Conservation (phyloP, 2,113 vertebrate genomes). For the Xiphias gladius region DNA sequence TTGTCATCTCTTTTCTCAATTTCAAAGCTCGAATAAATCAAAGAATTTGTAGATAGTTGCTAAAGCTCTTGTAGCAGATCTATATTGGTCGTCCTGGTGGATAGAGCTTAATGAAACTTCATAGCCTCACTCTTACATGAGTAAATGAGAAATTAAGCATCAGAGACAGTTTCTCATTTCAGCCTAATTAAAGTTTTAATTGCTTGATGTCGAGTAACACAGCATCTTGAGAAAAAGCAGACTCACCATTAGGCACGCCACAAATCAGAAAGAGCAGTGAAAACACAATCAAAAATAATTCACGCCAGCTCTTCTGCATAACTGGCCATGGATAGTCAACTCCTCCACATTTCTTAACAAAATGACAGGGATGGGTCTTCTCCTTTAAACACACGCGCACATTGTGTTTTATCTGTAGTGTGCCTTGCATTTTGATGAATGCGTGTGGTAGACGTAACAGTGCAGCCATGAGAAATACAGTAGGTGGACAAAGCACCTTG, state of each 20-base stretch:
- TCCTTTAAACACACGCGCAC: not conserved
- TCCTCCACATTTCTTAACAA: constrained; percentile 38
- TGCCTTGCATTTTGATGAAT: constrained; percentile 25
- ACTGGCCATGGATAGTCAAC: constrained; percentile 60
- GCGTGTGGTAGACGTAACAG: constrained; percentile 20
- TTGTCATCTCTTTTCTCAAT: constrained; percentile 43
- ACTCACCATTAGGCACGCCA: constrained; percentile 50
- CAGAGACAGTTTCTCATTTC: constrained; percentile 80
- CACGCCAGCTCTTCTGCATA: constrained; percentile 45
- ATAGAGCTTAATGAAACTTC: constrained; percentile 75
- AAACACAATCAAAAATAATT: constrained; percentile 62
- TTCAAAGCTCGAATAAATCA: constrained; percentile 56
- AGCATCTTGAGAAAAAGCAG: constrained; percentile 62
- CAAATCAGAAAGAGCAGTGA: constrained; percentile 38
- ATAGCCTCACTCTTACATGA: constrained; percentile 73
- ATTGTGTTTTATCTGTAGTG: constrained; percentile 21
- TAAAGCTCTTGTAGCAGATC: constrained; percentile 53
- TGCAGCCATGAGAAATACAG: constrained; percentile 39
- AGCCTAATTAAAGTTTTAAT: constrained; percentile 84
- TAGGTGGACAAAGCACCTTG: constrained; percentile 58
- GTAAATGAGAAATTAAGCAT: constrained; percentile 82
- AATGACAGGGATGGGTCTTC: constrained; percentile 40
- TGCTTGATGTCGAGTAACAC: constrained; percentile 68
- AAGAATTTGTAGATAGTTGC: constrained; percentile 46
- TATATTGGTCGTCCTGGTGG: constrained; percentile 62